These are phyloP conservation scores for Harpalus rubripes DNA, from an alignment of 2,888 invertebrate genomes.

Conservation along the genomic window DNA sequence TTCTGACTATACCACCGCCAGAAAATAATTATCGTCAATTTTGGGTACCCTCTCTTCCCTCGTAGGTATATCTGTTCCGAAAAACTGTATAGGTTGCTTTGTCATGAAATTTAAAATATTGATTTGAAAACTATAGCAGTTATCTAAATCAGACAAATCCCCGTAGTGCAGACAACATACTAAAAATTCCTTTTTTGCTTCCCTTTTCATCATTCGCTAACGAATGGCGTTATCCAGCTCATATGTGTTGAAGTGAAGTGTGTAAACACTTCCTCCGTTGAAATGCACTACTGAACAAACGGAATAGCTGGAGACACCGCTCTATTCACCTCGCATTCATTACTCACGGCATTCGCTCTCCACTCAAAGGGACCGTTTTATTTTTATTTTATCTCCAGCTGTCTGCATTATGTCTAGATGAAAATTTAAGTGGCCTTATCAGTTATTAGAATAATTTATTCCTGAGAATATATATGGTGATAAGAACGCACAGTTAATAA, in stretches of 20 bases:
- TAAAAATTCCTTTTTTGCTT: neutral
- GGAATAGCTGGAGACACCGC: neutral
- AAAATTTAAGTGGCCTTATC: conserved; percentile 4
- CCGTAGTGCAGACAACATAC: too few species aligned
- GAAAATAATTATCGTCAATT: too few species aligned
- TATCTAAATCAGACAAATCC: too few species aligned
- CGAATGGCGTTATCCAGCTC: conserved; percentile 25
- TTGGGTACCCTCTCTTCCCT: too few species aligned
- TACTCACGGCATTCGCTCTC: neutral
- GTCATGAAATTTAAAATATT: too few species aligned
- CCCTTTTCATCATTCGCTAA: conserved; percentile 8
- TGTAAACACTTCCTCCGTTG: conserved; percentile 21
- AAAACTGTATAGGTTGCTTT: too few species aligned
- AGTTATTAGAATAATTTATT: conserved; percentile 1
- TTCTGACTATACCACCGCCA: too few species aligned
- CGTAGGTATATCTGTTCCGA: too few species aligned
- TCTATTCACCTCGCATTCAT: neutral
- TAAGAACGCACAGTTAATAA: neutral
- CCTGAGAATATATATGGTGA: neutral
- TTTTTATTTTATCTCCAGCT: conserved; percentile 27
- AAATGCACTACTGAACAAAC: conserved; percentile 15
- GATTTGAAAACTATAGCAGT: too few species aligned
- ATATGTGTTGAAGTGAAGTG: conserved; percentile 32
- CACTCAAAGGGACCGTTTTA: conserved; percentile 5
- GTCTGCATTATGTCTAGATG: conserved; percentile 12